A percentile compares a stretch with the other conserved stretches of the same genome.
Conservation (phyloP, 2,888 invertebrate genomes). For the Empis stercorea region DNA sequence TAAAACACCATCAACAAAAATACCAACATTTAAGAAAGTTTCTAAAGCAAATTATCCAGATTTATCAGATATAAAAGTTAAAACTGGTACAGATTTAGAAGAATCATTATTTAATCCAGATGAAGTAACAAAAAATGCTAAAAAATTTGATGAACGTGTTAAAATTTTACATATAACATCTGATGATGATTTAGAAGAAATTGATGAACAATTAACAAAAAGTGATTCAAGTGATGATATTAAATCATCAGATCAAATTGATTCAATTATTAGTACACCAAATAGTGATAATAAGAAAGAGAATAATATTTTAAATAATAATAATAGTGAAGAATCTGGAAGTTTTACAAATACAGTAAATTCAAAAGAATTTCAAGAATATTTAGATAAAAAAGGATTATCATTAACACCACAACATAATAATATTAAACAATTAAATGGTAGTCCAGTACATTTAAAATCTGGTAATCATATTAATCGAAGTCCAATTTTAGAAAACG, state of each 20-base stretch:
- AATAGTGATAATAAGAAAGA: constrained; percentile 1
- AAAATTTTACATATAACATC: constrained; percentile 30
- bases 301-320: not conserved
- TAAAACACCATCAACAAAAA: constrained; percentile 14
- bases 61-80: constrained; percentile 32
- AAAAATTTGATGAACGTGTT: constrained; percentile 34
- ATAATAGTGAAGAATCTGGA: constrained; percentile 7
- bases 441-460: constrained; percentile 11
- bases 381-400: constrained; percentile 31
- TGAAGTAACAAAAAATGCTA: constrained; percentile 34
- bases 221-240: constrained; percentile 32
- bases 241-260: constrained; percentile 5
- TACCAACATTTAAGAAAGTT: constrained; percentile 29
- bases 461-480: constrained; percentile 13
- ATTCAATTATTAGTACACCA: not conserved
- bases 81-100: constrained; percentile 29
- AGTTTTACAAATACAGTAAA: constrained; percentile 34
- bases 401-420: constrained; percentile 24
- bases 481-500: constrained; percentile 14
- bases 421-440: constrained; percentile 14
- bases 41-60: constrained; percentile 35
- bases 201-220: constrained; percentile 29
- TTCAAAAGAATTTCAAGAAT: constrained; percentile 34
- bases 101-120: constrained; percentile 30
- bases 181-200: constrained; percentile 34